Percentiles rank a stretch among this genome's conserved stretches.
These are phyloP conservation scores for Dexiosoma caninum DNA, from an alignment of 2,888 invertebrate genomes.

Conservation along the genomic window DNA sequence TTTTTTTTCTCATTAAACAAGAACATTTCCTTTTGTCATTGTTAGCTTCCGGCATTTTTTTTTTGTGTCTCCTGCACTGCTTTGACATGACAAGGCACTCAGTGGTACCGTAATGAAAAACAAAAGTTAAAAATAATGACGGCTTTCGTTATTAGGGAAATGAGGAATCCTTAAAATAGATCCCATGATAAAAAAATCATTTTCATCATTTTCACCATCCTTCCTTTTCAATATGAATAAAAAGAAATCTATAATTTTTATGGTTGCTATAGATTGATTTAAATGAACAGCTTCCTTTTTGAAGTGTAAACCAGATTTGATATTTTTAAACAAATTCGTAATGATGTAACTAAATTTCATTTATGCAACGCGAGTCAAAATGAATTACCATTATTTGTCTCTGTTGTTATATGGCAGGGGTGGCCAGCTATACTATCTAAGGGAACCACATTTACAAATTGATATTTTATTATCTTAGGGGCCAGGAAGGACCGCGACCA, in stretches of 20 bases:
- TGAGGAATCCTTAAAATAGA: not conserved
- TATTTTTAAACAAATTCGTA: no score
- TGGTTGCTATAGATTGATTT: not conserved
- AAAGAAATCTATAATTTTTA: no score
- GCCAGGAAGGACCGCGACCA: no score
- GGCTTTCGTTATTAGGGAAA: not conserved
- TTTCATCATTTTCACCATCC: not conserved
- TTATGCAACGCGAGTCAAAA: no score
- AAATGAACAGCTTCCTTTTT: not conserved
- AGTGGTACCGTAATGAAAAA: conserved; percentile 15
- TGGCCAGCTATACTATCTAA: no score
- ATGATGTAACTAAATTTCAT: no score
- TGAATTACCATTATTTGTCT: no score
- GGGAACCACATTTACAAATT: no score
- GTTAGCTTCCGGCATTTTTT: not conserved
- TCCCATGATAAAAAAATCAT: not conserved
- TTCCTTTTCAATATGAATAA: conserved; percentile 9
- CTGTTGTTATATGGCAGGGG: no score
- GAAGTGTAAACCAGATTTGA: not conserved
- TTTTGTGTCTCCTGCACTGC: not conserved
- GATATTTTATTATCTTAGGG: no score
- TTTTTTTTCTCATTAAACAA: not conserved
- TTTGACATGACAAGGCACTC: not conserved
- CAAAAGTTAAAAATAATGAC: conserved; percentile 54
- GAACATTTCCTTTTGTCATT: not conserved